Conservation (phyloP, 2,113 vertebrate species). For the Pongo abelii region DNA sequence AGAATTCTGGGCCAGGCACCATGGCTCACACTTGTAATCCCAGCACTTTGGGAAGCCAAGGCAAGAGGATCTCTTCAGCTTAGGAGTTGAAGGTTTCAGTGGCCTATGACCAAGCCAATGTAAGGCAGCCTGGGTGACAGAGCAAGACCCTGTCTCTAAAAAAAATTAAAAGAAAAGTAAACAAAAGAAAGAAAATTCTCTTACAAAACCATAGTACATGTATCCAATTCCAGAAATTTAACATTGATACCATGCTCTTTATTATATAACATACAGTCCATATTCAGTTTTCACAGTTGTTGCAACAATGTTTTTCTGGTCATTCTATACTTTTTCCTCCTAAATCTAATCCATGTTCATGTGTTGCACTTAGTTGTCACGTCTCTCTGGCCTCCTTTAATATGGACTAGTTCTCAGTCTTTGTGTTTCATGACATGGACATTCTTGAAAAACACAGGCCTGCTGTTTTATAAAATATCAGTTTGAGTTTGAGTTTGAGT, state of each 20-base stretch:
- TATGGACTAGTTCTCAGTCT: background rate
- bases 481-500: conserved; percentile 2
- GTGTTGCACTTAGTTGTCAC: background rate
- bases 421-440: background rate
- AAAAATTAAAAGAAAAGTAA: too few species aligned
- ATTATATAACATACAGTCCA: background rate
- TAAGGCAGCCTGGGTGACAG: too few species aligned
- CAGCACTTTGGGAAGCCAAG: too few species aligned
- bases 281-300: background rate
- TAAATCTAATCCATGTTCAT: background rate
- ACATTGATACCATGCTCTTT: background rate
- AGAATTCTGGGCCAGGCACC: background rate
- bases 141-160: too few species aligned
- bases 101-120: too few species aligned
- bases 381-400: conserved; percentile 15
- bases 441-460: background rate
- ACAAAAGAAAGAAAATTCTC: background rate
- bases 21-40: too few species aligned
- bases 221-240: background rate
- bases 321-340: background rate
- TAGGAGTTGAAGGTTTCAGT: too few species aligned
- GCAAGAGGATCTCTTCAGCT: too few species aligned
- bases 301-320: background rate
- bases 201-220: background rate
- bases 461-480: background rate